Conservation (phyloP, 2,888 invertebrate genomes). For the Pteria penguin region DNA sequence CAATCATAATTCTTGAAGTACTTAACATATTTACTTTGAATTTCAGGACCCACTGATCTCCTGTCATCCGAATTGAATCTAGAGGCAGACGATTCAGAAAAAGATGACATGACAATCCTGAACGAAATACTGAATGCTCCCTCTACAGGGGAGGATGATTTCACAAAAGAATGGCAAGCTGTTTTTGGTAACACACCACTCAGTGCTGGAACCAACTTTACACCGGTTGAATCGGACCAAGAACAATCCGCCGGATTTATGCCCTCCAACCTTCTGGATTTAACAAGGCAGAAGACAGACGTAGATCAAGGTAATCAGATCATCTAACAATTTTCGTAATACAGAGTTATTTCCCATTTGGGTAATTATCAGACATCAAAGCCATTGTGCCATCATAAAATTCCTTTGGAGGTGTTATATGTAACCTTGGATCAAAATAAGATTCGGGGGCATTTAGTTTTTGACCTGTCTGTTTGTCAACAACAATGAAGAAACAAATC, state of each 20-base stretch:
- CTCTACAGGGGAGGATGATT: conserved; percentile 76
- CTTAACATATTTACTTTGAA: no score
- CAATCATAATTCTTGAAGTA: no score
- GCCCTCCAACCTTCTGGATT: conserved; percentile 80
- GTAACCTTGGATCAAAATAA: no score
- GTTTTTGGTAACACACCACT: conserved; percentile 74
- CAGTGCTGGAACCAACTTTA: conserved; percentile 51
- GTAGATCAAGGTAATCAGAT: conserved; percentile 26
- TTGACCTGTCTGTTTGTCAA: no score
- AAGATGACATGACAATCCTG: conserved; percentile 80
- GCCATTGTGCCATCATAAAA: no score
- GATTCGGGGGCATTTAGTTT: no score
- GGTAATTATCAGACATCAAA: no score
- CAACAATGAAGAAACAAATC: no score
- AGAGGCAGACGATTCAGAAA: conserved; percentile 76
- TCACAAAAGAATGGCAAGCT: conserved; percentile 78
- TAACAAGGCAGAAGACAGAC: conserved; percentile 60
- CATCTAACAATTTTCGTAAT: no score
- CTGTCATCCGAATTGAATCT: conserved; percentile 76
- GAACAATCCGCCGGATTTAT: conserved; percentile 74
- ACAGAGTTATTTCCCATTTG: no score
- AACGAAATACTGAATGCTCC: conserved; percentile 80
- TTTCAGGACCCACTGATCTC: conserved; percentile 73
- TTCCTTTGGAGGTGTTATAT: no score
- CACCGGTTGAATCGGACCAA: conserved; percentile 67